Base-by-base conservation (phyloP, 2,797 vertebrate species). In the Oophaga sylvatica region DNA sequence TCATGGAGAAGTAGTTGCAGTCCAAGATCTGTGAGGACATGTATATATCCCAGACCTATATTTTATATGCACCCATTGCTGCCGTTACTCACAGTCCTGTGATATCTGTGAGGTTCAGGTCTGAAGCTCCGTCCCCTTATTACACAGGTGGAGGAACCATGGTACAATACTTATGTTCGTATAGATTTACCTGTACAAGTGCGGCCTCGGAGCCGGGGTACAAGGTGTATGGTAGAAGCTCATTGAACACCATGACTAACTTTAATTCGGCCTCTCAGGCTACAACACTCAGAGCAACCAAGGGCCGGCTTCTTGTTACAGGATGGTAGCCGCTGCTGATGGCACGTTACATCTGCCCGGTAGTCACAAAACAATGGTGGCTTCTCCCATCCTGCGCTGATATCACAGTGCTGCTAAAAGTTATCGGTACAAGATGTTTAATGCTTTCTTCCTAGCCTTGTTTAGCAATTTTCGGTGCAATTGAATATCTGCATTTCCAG, bases 11-110 rank as follows among this genome's bases (percentile, higher is more conserved):
- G 80, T 26, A 41, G 35, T 20, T 35, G 45, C 41, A 16, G 41
- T 45, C 35, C 70, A 75, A 31, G 53, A 41, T n/a, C n/a, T 45
- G 71, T 48, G 45, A 26, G 45, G 63, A 83, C 41, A 17, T 84
- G 63, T 26, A 59, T 62, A 73, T 45, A 76, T 26, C 57, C 41
- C 53, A 73, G 26, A 84, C 10, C 22, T 84, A 53, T 84, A 76
- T 84, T 76, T 62, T 84, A 53, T 84, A 63, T 77, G 17, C 35
- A 15, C 13, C 22, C 75, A 35, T 45, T 83, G 48, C 26, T 71
- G 31, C 48, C 41, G 29, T 83, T 22, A 62, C 57, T 65, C 57
- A 12, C 57, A 60, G 13, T 60, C 48, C 35, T 73, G 70, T 41
- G 10, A 20, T 60, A 17, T 60, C 53, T 20, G 20, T 62, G 11